Evolutionary conservation across 2,113 vertebrate genomes (phyloP), one percentile per base, ranked within the genome.

Genomic region (Rhinolophus ferrumequinum): DNA sequence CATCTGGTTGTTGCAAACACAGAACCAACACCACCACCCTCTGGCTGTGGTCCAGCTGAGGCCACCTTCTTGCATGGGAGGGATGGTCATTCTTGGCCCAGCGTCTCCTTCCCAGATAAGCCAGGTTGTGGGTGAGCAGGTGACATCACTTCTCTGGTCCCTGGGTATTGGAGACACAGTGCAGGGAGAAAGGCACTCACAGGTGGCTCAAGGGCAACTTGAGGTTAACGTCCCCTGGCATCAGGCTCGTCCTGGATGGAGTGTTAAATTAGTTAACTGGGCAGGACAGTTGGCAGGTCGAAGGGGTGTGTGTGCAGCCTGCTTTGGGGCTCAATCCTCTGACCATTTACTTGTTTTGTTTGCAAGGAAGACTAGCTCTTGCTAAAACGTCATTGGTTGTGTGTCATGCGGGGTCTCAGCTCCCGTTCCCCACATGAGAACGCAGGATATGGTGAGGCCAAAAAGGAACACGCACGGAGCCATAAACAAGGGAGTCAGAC

Each of bases 11-110:
- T 24, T 18, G 1, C 44, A 62, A 38, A 28, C 52, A 6, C 6
- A 2, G 28, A 18, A 56, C 66, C 11, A 18, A 30, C 2, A 0
- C 10, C 28, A 47, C 56, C 8, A 13, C 58, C 54, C 30, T 33
- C 69, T 62, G n/a, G 0, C 79, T 12, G 24, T 12, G n/a, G 10
- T 38, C 52, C 2, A 0, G n/a, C n/a, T 8, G 2, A 50, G 35
- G 91, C 56, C 28, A 50, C 69, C 24, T 2, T 6, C 56, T 72
- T 18, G 18, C 1, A 4, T 1, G 19, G 13, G 52, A 64, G 16
- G 16, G 16, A 38, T 33, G 75, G 52, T 22, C 52, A 72, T 22
- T 66, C 12, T 24, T 50, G n/a, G 41, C 10, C 86, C 22, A 19
- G 21, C 1, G 4, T 62, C 41, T 73, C 38, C 38, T 28, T 69